Base-by-base conservation (phyloP, 2,888 invertebrate species). In the Drosophila siamana region DNA sequence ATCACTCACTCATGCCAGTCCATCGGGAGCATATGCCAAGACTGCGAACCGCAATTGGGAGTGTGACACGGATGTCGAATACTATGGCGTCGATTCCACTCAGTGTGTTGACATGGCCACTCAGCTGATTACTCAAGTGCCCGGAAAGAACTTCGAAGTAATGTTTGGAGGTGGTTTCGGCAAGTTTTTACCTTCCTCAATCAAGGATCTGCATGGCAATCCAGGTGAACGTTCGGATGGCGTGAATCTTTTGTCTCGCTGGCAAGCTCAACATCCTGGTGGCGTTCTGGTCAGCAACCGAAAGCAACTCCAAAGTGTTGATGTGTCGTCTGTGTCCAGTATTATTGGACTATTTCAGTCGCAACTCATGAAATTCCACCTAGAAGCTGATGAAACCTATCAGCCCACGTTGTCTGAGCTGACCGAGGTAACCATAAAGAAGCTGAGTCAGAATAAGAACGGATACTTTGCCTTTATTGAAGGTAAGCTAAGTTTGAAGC, bases 1-100 rank as follows among this genome's bases (percentile, higher is more conserved):
- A 0, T 93, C 96, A 5, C 94, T 97, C 0, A 96, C 96, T 0
- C 96, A 97, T 88, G 97, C 96, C 0, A 95, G 96, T 0, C 96
- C 96, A 0, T 94, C 95, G 0, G 94, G 94, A 0, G 92, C 93
- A 84, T 94, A 93, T 82, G 94, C 94, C 0, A 94, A 94, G 70
- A 93, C 94, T 0, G 94, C 96, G 0, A 93, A 95, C 67, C 92
- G 96, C 2, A 93, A 95, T 81, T 96, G 96, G 95, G 96, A 96
- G 4, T 93, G 93, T 1, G 96, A 96, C 79, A 93, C 92, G 0
- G 94, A 95, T 50, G 89, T 95, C 0, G 61, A 52, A 0, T 19
- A 0, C 4, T 74, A 48, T n/a, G 85, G 75, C 0, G 78, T 11
- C 0, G 71, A 70, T 0, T 2, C 60, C 6, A 62, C 6, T 0